Evolutionary conservation across 2,113 vertebrate genomes (phyloP).

Genomic region (Puffinus mauretanicus): DNA sequence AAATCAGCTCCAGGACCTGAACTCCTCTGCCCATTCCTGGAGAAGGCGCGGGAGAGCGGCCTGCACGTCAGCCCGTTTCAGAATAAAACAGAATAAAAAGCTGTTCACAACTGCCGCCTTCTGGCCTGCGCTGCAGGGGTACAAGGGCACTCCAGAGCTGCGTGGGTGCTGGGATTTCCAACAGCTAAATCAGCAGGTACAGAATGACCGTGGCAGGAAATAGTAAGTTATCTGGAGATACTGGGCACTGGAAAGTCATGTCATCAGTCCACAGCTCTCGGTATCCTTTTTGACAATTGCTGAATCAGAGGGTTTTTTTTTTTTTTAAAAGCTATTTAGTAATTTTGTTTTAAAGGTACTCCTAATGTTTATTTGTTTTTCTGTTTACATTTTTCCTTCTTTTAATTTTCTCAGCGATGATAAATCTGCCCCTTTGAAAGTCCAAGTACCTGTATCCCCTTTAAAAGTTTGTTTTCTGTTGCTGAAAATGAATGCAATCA

Average conservation of each 20-base stretch:
- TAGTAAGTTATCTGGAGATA: background rate
- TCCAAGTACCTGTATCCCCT: background rate
- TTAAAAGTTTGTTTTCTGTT: background rate
- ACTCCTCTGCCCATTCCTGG: background rate
- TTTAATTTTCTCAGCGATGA: background rate
- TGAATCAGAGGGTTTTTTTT: background rate
- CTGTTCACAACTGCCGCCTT: background rate
- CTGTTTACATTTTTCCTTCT: background rate
- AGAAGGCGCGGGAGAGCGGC: background rate
- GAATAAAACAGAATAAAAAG: background rate
- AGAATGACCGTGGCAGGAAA: background rate
- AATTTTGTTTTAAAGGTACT: background rate
- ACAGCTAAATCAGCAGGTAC: background rate
- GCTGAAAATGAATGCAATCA: background rate
- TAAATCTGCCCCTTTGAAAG: background rate
- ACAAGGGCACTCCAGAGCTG: background rate
- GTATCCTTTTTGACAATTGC: background rate
- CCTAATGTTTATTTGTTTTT: background rate
- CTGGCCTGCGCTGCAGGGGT: fast-evolving
- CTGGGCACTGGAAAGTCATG: background rate
- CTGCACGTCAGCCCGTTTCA: fast-evolving
- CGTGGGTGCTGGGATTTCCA: background rate
- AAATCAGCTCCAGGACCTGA: background rate
- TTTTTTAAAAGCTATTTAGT: background rate
- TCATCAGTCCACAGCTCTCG: background rate